Evolutionary conservation across 1,140 invertebrate genomes (phyloP).

Genomic region (Armadillidium nasatum): DNA sequence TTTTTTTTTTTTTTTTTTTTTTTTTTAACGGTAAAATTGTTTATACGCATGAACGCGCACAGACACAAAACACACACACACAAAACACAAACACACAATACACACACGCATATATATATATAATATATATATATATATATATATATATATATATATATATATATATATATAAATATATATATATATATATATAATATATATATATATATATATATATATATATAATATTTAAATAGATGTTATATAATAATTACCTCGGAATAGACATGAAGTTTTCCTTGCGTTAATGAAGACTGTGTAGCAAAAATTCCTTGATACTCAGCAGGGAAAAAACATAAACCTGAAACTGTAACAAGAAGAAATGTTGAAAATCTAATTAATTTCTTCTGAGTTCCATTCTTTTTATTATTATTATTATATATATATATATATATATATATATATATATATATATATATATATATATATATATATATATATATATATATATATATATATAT

Average conservation of each 20-base stretch:
- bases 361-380: not conserved
- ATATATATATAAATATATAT: slow-evolving; percentile 8
- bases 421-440: slow-evolving; percentile 6
- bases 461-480: not conserved
- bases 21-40: too few species aligned
- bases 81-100: too few species aligned
- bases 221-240: not conserved
- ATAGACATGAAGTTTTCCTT: not conserved
- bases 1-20: too few species aligned
- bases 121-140: not conserved
- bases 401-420: not conserved
- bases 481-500: not conserved
- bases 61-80: too few species aligned
- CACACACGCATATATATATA: slow-evolving; percentile 11
- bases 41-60: too few species aligned
- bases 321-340: slow-evolving; percentile 50
- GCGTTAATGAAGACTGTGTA: slow-evolving; percentile 45
- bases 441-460: slow-evolving; percentile 6
- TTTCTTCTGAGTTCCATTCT: not conserved
- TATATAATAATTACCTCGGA: not conserved
- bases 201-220: slow-evolving; percentile 1
- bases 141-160: not conserved
- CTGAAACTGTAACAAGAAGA: slow-evolving; percentile 33
- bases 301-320: slow-evolving; percentile 51
- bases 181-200: slow-evolving; percentile 15